These are phyloP conservation scores for Chrysochloris asiatica DNA, from an alignment of 2,113 vertebrate species.

Conservation along the genomic window DNA sequence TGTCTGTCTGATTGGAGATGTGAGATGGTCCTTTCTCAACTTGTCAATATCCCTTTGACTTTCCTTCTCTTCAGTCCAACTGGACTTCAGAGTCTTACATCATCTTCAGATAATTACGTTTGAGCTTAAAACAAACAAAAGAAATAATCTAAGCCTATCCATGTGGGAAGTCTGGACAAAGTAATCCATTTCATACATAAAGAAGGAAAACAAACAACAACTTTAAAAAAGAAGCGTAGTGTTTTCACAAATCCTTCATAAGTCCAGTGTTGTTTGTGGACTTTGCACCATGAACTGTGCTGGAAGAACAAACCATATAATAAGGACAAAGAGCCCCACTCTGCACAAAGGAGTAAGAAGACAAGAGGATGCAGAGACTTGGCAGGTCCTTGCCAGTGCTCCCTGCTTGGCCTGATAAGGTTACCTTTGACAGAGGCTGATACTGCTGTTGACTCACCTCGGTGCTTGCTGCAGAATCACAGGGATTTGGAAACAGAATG, in stretches of 20 bases:
- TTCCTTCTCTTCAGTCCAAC: slow-evolving; percentile 49
- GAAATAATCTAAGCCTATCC: slow-evolving; percentile 12
- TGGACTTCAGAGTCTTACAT: slow-evolving; percentile 70
- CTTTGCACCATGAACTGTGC: slow-evolving; percentile 55
- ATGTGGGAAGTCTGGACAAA: slow-evolving; percentile 62
- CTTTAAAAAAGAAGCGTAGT: background rate
- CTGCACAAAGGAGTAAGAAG: slow-evolving; percentile 81
- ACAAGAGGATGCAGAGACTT: slow-evolving; percentile 79
- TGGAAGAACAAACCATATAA: slow-evolving; percentile 69
- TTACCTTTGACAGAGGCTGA: slow-evolving; percentile 85
- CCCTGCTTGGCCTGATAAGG: slow-evolving; percentile 91
- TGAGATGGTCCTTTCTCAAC: slow-evolving; percentile 74
- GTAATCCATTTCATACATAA: slow-evolving; percentile 77
- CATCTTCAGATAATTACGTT: slow-evolving; percentile 65
- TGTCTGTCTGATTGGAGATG: slow-evolving; percentile 62
- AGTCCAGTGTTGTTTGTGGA: slow-evolving; percentile 62
- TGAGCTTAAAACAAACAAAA: slow-evolving; percentile 40
- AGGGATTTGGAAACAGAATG: slow-evolving; percentile 80
- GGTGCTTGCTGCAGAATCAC: slow-evolving; percentile 50
- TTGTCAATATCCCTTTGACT: slow-evolving; percentile 78
- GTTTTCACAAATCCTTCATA: slow-evolving; percentile 66
- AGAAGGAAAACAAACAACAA: background rate
- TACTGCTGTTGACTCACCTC: slow-evolving; percentile 83
- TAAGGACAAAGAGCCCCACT: slow-evolving; percentile 82
- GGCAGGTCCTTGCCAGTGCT: slow-evolving; percentile 86